phyloP scores from a whole-genome alignment of 2,113 vertebrate species.

The Plotosus lineatus region DNA sequence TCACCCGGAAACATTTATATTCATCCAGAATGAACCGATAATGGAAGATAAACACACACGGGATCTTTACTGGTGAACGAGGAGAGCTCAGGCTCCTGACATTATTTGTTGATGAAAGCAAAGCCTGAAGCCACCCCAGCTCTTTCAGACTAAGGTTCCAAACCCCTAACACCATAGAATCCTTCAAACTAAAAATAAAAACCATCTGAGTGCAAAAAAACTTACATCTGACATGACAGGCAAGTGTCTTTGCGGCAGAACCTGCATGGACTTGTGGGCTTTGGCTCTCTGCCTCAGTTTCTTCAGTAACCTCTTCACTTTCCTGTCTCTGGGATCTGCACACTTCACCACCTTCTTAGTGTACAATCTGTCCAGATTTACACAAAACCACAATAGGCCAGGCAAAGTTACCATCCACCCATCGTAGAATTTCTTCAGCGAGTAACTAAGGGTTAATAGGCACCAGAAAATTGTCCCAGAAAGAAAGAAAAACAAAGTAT shows the following conservation, averaged over 20 bases:
- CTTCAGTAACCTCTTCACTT: slow-evolving; percentile 75
- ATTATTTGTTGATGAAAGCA: neutral
- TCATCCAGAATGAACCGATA: too few relatives aligned
- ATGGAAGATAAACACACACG: too few relatives aligned
- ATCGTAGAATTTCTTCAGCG: neutral
- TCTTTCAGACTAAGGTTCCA: neutral
- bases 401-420: neutral
- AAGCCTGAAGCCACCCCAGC: neutral
- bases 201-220: neutral
- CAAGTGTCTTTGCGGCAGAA: slow-evolving; percentile 71
- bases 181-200: neutral
- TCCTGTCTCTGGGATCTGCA: slow-evolving; percentile 75
- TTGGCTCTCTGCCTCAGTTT: slow-evolving; percentile 73
- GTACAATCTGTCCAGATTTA: slow-evolving; percentile 70
- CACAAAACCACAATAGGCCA: slow-evolving; percentile 41
- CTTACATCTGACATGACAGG: slow-evolving; percentile 76
- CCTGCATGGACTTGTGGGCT: slow-evolving; percentile 67
- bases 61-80: too few relatives aligned
- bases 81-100: neutral
- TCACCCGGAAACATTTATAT: too few relatives aligned
- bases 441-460: slow-evolving; percentile 8
- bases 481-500: slow-evolving; percentile 1
- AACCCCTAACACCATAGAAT: too few relatives aligned
- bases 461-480: neutral
- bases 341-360: slow-evolving; percentile 79